These are phyloP conservation scores for Mesembrinibis cayennensis DNA, from an alignment of 2,113 vertebrate species.

Conservation along the genomic window DNA sequence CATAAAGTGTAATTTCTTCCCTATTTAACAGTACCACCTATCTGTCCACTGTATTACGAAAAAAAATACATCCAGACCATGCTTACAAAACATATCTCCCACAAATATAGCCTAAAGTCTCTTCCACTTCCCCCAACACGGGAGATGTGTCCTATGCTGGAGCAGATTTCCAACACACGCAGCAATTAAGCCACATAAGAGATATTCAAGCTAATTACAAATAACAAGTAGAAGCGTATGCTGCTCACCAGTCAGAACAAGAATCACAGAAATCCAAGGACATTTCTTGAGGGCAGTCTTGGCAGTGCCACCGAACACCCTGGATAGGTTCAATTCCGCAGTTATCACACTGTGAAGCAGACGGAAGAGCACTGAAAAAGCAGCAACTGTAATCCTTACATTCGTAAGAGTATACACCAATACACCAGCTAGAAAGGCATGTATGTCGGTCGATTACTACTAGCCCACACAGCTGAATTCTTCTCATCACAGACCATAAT, in stretches of 20 bases:
- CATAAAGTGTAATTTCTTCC: background rate
- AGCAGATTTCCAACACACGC: background rate
- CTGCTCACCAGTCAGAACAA: constrained; percentile 94
- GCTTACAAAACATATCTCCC: background rate
- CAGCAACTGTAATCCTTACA: background rate
- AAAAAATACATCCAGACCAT: background rate
- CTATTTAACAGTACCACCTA: background rate
- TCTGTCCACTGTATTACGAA: background rate
- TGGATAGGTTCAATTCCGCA: constrained; percentile 94
- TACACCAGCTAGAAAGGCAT: fast-evolving
- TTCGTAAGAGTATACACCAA: background rate
- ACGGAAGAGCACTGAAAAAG: background rate
- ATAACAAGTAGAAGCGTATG: background rate
- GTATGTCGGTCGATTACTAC: background rate
- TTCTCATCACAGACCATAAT: background rate
- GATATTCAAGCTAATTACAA: background rate
- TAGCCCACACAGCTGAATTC: background rate
- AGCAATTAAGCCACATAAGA: background rate
- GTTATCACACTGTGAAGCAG: constrained; percentile 86
- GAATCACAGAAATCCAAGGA: constrained; percentile 94
- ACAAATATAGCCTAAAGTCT: background rate
- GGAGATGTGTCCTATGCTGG: background rate
- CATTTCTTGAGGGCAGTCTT: constrained; percentile 91
- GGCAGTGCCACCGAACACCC: constrained; percentile 96
- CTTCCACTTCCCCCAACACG: background rate